A percentile compares a stretch with the other conserved stretches of the same genome.
Evolutionary conservation across 2,113 vertebrate genomes (phyloP).

Genomic region (Falco punctatus): DNA sequence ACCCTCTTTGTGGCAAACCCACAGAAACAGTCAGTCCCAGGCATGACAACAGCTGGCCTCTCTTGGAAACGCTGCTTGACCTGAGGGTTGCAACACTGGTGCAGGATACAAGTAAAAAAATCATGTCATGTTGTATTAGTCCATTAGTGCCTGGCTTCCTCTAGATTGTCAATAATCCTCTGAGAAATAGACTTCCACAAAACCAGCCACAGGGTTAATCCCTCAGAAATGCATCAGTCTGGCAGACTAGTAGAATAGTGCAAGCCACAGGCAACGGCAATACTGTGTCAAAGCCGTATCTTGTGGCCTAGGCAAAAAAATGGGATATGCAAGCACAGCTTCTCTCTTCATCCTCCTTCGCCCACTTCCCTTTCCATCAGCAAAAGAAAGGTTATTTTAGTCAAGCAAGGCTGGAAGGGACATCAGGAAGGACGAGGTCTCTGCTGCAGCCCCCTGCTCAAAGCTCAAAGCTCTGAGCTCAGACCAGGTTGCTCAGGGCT

Average conservation of each 20-base stretch:
- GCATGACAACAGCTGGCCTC: neutral
- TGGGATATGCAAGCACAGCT: neutral
- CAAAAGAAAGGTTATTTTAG: neutral
- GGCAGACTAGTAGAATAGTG: neutral
- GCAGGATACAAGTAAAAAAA: neutral
- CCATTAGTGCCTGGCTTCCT: conserved; percentile 4
- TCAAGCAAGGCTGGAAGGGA: neutral
- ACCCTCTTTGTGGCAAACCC: neutral
- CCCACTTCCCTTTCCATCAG: neutral
- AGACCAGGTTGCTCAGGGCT: neutral
- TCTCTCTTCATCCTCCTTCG: neutral
- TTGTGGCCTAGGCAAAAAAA: neutral
- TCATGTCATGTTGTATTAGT: neutral
- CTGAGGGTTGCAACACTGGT: neutral
- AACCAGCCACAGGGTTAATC: neutral
- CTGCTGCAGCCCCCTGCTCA: neutral
- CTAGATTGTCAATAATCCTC: neutral
- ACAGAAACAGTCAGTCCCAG: neutral
- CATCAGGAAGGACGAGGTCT: neutral
- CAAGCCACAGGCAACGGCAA: neutral
- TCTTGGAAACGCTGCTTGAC: neutral
- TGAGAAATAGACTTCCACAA: conserved; percentile 9
- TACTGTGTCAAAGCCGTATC: neutral
- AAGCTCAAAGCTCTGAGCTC: neutral
- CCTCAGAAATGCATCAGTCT: neutral